Evolutionary conservation across 2,797 vertebrate species (phyloP), one percentile per base, ranked within the genome.

Genomic region (Ceryle rudis): DNA sequence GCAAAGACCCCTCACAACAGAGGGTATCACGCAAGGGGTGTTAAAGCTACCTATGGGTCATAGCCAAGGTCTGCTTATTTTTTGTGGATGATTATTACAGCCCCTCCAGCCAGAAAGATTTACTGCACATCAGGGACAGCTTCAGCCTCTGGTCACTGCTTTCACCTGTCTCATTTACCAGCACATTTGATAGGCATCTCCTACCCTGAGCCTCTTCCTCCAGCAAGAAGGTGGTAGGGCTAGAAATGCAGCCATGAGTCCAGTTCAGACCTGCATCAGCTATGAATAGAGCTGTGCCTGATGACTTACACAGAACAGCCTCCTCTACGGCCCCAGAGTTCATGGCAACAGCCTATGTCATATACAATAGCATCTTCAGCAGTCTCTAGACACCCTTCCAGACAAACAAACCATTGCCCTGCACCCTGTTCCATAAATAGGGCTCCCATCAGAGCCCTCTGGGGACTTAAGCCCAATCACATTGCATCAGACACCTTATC

Each of bases 161-260:
- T 42, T 61, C 81, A 72, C 39, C 44, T 69, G 22, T 9, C 54
- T 69, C 44, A 13, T 77, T 64, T 25, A 46, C 29, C 60, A 71
- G 29, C 1, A 1, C 28, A 42, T 19, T 33, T 29, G 35, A 28
- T 0, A 8, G 35, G 42, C 9, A 37, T 4, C 39, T 86, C 72
- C 67, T 18, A 37, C 14, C 33, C 79, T 41, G 12, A 90, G 39
- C 37, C 31, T 65, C 39, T 29, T 77, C 46, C 58, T 57, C 51
- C 67, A 90, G 52, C 49, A 72, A 10, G 2, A 3, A 77, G 23
- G 15, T 8, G 8, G 7, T 6, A 41, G 57, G 31, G 47, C 70
- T 85, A 54, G 61, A 84, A 89, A 71, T 0, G 4, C 57, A 78
- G 71, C 35, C 3, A 1, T 14, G 47, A 51, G 35, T 55, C 16